Evolutionary conservation across 2,113 vertebrate genomes (phyloP), one percentile per base, ranked within the genome.

Genomic region (Macquaria australasica): DNA sequence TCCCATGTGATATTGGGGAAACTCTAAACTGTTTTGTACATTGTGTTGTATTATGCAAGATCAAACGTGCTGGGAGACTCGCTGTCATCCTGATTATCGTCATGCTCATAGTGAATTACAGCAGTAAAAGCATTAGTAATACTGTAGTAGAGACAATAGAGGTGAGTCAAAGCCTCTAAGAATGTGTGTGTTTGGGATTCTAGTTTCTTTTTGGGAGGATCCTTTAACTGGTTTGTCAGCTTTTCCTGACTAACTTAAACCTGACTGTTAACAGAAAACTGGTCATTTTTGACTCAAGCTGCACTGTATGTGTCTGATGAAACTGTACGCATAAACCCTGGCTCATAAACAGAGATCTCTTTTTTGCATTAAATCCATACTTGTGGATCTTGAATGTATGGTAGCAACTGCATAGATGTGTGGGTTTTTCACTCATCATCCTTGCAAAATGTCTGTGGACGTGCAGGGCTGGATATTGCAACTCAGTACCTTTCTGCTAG

Each of bases 1-100:
- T 18, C 45, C 58, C 80, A 66, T 80, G 88, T 91, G 90, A 87
- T 69, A 55, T 18, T 62, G 41, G 73, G 59, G 60, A 59, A 86
- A 45, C 9, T 43, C 45, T n/a, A 25, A 87, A 67, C 62, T 23
- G 28, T 71, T 86, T 74, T 72, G 34, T 34, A 34, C 79, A 79
- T 51, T 5, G 3, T 79, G 75, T 79, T 70, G 68, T 72, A 63
- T 89, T 83, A 77, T 16, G 50, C 71, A 75, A 82, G 73, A 37
- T 82, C 62, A 73, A 64, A 79, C 37, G 15, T 18, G 3, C 64
- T 18, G 28, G 18, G 67, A 77, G 63, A 50, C 64, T 55, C 1
- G 6, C 73, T 73, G 78, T 79, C 78, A 66, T 11, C 51, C 21
- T 55, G 60, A 34, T 77, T 56, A 67, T 60, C 73, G 10, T 73